Base-by-base conservation (phyloP, 2,113 vertebrate genomes). In the Ptilonorhynchus violaceus region DNA sequence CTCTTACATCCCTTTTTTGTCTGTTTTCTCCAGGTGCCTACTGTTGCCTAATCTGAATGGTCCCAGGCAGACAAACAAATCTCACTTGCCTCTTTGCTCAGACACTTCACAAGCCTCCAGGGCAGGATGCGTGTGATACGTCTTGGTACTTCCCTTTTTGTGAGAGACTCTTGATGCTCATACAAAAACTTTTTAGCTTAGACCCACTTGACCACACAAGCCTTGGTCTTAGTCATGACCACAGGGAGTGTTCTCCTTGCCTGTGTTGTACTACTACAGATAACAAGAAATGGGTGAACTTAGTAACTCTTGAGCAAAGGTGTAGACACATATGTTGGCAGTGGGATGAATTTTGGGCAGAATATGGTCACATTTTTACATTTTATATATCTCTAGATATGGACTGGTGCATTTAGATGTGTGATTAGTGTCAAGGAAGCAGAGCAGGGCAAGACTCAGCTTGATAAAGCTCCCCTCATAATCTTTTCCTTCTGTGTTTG, bases 161-260 rank as follows among this genome's bases (percentile, higher is more conserved):
- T 70, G 37, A 46, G 69, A 63, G 12, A 58, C 3, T 6, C 16
- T 35, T 47, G 39, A 70, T 42, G 27, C 12, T 67, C 19, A 22
- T 41, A 21, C 27, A 23, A 70, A n/a, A 91, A 24, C 8, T 28
- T 70, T 62, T 49, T 53, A 20, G 6, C 47, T 74, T 80, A 80
- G 24, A 56, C 0, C 1, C 16, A 42, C 22, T 17, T 58, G 59
- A 53, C 9, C 24, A 21, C 0, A 1, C 31, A 58, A 66, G 4
- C 13, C 31, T 81, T 30, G n/a, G 18, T 47, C 6, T 72, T 31
- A 41, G 30, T 24, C 7, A 7, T 59, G 49, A 25, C 5, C 15
- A 47, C 13, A 56, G 27, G 49, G 18, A 64, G 4, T 46, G 12
- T n/a, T 79, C 52, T 66, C 67, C 42, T 53, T 53, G 11, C 30